Conservation (phyloP, 2,113 vertebrate species). For the Ramphastos sulfuratus region DNA sequence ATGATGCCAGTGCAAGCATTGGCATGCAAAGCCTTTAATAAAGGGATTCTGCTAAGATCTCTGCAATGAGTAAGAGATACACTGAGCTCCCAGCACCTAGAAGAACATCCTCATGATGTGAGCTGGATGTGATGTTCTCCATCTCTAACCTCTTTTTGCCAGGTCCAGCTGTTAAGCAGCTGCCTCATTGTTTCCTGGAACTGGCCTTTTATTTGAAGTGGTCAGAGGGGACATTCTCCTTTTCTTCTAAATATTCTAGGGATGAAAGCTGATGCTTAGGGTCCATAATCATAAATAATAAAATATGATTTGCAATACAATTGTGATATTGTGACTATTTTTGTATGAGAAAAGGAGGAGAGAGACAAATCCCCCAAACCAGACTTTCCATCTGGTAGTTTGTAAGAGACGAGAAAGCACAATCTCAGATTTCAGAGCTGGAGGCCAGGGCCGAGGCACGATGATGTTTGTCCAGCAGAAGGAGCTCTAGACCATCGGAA, state of each 20-base stretch:
- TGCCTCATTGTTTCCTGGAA: neutral
- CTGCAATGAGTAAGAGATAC: neutral
- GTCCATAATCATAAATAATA: neutral
- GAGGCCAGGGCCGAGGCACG: neutral
- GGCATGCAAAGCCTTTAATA: neutral
- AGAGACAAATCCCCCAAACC: neutral
- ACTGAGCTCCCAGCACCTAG: neutral
- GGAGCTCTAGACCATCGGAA: neutral
- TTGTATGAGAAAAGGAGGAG: neutral
- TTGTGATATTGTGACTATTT: neutral
- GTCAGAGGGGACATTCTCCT: neutral
- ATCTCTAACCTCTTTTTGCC: neutral
- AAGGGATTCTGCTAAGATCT: neutral
- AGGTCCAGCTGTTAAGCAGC: neutral
- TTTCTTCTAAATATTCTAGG: neutral
- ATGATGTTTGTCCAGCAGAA: neutral
- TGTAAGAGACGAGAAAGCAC: neutral
- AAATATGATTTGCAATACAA: neutral
- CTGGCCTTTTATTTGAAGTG: neutral
- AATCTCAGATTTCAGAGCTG: neutral
- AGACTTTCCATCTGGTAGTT: neutral
- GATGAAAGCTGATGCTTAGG: neutral
- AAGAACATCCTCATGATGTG: neutral
- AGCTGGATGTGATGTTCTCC: neutral
- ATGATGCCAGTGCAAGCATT: rapidly evolving